Evolutionary conservation across 2,888 invertebrate species (phyloP).

Genomic region (Crioceris asparagi): DNA sequence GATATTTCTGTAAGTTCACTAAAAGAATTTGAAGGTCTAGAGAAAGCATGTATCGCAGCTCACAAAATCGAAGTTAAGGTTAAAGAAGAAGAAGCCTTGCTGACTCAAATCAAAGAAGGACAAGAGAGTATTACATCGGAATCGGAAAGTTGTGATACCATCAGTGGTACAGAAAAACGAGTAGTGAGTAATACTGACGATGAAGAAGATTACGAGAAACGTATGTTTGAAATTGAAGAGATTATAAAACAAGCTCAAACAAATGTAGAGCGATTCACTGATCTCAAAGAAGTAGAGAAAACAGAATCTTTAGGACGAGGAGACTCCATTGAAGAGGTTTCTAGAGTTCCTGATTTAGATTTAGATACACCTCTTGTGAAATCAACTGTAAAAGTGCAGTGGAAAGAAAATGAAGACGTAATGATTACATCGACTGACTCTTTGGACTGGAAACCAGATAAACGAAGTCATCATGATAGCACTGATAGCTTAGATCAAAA

Average conservation of each 20-base stretch:
- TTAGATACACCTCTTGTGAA: conserved; percentile 36
- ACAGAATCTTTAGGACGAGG: conserved; percentile 43
- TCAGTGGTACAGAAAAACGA: conserved; percentile 51
- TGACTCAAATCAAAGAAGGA: conserved; percentile 46
- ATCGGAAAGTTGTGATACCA: conserved; percentile 48
- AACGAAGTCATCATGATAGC: conserved; percentile 47
- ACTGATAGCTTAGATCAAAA: conserved; percentile 57
- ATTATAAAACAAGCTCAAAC: conserved; percentile 56
- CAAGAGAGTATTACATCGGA: conserved; percentile 45
- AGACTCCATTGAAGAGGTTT: conserved; percentile 43
- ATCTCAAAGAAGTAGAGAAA: conserved; percentile 46
- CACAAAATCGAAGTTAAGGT: conserved; percentile 73
- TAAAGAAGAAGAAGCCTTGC: conserved; percentile 72
- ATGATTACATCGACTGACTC: conserved; percentile 56
- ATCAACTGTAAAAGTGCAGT: conserved; percentile 37
- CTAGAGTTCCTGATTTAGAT: conserved; percentile 44
- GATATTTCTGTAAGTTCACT: conserved; percentile 78
- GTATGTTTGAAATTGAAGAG: conserved; percentile 58
- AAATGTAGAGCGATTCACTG: conserved; percentile 53
- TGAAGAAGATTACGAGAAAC: conserved; percentile 51
- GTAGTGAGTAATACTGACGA: conserved; percentile 44
- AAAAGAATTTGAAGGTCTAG: conserved; percentile 87
- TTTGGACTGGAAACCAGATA: conserved; percentile 42
- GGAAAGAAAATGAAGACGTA: conserved; percentile 38
- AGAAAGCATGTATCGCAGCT: conserved; percentile 77